Conservation (phyloP, 1,140 invertebrate species). For the Lutraria rhynchaena region DNA sequence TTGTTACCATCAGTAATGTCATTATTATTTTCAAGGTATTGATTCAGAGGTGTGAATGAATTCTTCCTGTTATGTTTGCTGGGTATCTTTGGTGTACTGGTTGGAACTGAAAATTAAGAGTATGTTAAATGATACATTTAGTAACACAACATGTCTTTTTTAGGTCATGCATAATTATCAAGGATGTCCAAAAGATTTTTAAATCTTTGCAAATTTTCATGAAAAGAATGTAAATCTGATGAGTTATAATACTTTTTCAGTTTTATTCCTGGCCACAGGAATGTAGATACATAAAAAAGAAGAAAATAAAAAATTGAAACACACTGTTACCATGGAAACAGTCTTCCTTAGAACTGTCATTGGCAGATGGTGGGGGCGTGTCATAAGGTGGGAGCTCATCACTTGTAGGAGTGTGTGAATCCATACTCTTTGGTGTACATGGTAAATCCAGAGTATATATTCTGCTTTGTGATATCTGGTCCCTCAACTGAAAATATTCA, state of each 20-base stretch:
- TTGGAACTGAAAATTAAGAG: conserved; percentile 56
- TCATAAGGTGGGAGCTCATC: conserved; percentile 69
- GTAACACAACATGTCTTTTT: too few relatives aligned
- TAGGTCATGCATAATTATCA: too few relatives aligned
- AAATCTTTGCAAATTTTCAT: too few relatives aligned
- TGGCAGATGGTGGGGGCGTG: conserved; percentile 64
- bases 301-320: neutral
- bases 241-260: too few relatives aligned
- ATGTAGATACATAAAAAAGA: too few relatives aligned
- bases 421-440: conserved; percentile 53
- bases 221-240: too few relatives aligned
- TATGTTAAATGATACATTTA: too few relatives aligned
- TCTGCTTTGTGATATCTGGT: conserved; percentile 51
- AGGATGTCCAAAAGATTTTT: too few relatives aligned
- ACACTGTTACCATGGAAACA: conserved; percentile 61
- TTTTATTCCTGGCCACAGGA: too few relatives aligned
- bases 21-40: conserved; percentile 50
- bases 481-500: conserved; percentile 61
- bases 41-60: conserved; percentile 60
- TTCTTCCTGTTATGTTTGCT: conserved; percentile 38
- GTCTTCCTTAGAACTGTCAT: conserved; percentile 60
- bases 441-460: conserved; percentile 43
- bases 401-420: conserved; percentile 60
- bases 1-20: conserved; percentile 13
- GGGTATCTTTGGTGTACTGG: conserved; percentile 55